Evolutionary conservation across 2,888 invertebrate species (phyloP).

Genomic region (Dicycla oo): DNA sequence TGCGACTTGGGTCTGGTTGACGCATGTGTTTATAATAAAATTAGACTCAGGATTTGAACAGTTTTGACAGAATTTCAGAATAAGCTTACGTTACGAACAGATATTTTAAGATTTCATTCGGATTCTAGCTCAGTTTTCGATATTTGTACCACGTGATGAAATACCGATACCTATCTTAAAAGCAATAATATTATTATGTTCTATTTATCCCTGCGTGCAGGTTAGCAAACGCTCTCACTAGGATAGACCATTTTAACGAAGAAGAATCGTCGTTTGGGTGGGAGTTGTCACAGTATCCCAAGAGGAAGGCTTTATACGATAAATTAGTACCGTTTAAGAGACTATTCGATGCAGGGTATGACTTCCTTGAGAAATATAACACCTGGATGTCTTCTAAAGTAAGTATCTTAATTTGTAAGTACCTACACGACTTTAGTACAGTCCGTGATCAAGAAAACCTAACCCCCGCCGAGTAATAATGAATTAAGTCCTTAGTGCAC

Average conservation of each 20-base stretch:
- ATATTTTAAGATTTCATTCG: not conserved
- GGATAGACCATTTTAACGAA: constrained; percentile 96
- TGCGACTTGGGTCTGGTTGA: not conserved
- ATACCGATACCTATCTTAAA: not conserved
- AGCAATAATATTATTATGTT: not conserved
- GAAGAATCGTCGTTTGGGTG: constrained; percentile 97
- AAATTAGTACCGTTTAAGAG: constrained; percentile 96
- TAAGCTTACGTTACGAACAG: not conserved
- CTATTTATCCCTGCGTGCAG: constrained; percentile 72
- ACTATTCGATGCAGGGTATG: constrained; percentile 96
- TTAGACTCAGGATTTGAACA: not conserved
- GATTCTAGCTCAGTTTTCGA: not conserved
- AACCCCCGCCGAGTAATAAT: too few species aligned
- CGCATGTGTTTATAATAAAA: not conserved
- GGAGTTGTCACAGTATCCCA: constrained; percentile 96
- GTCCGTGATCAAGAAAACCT: too few species aligned
- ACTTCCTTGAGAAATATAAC: constrained; percentile 95
- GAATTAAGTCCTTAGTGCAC: too few species aligned
- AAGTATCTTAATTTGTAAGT: constrained; percentile 19
- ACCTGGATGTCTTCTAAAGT: constrained; percentile 95
- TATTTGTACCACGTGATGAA: not conserved
- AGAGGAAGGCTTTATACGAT: constrained; percentile 94
- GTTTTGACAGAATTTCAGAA: not conserved
- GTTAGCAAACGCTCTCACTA: constrained; percentile 93
- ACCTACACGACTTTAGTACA: not conserved